Base-by-base conservation (phyloP, 1,140 invertebrate genomes). In the Dufourea novaeangliae region DNA sequence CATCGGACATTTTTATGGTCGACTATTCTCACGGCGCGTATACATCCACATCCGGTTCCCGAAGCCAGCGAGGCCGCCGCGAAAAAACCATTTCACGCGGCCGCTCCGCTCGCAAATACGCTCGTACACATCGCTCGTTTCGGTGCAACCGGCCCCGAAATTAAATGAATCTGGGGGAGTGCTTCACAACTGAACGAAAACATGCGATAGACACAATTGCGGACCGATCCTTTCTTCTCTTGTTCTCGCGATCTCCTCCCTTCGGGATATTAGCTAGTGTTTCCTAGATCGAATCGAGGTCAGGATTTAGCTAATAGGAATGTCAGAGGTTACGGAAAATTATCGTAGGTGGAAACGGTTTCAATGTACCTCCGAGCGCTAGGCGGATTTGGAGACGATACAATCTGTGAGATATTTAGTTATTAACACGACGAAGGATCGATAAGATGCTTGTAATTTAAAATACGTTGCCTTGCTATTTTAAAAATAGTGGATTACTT, bases 1-100 rank as follows among this genome's bases (percentile, higher is more conserved):
- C 78, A 84, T 84, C 82, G 83, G 83, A 85, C 82, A 85, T 85
- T 85, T 85, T 85, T 84, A 84, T 85, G 83, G 83, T 75, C 57
- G 79, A 80, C 83, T 84, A 85, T 85, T 72, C 72, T 78, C 44
- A 68, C 46, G 73, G 41, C 29, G 25, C 44, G n/a, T n/a, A n/a
- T 44, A 63, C 78, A 44, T 37, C 69, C 63, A 32, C 74, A 78
- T 82, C 69, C 75, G 63, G 73, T 80, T n/a, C n/a, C n/a, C 56
- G 39, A 68, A 20, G 27, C 78, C 71, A n/a, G 6, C n/a, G n/a
- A n/a, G n/a, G n/a, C n/a, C n/a, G n/a, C 25, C 52, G 5, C 50
- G 39, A 14, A 67, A 14, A 67, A 77, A 79, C 54, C 50, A 39
- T 68, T 57, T 50, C 56, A 41, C 61, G 71, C 62, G 46, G 50